phyloP scores from a whole-genome alignment of 2,888 invertebrate genomes.

The Drosophila mimica region DNA sequence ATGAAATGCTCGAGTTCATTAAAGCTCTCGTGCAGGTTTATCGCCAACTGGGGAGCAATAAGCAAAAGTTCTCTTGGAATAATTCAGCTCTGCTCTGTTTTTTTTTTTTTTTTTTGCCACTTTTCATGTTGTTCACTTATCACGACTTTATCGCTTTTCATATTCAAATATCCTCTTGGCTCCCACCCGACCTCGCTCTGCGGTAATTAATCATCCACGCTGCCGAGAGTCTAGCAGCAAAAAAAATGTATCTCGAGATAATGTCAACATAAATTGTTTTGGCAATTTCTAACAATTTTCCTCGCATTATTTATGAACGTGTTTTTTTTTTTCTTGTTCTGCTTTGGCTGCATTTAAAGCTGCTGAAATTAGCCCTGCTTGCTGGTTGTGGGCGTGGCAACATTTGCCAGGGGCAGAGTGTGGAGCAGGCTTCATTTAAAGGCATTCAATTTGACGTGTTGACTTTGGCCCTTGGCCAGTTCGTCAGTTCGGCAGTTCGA shows the following conservation, averaged over 20 bases:
- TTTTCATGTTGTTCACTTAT: conserved; percentile 53
- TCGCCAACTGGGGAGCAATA: conserved; percentile 73
- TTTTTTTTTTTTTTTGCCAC: conserved; percentile 11
- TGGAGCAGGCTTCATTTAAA: conserved; percentile 17
- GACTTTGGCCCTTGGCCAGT: conserved; percentile 69
- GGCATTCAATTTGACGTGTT: conserved; percentile 64
- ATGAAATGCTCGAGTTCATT: conserved; percentile 72
- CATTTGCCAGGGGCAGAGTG: neutral
- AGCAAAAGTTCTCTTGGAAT: conserved; percentile 43
- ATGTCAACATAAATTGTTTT: conserved; percentile 85
- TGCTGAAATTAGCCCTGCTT: conserved; percentile 56
- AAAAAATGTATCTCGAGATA: conserved; percentile 84
- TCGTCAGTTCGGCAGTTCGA: neutral
- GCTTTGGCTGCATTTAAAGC: conserved; percentile 42
- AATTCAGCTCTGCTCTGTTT: conserved; percentile 4
- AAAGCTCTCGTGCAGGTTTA: conserved; percentile 59
- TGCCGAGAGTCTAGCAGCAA: conserved; percentile 7
- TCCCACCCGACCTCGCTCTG: neutral
- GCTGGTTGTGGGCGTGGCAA: conserved; percentile 41
- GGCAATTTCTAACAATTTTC: conserved; percentile 84
- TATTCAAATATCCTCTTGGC: conserved; percentile 64
- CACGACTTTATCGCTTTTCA: conserved; percentile 70
- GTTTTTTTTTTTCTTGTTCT: conserved; percentile 31
- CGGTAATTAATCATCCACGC: conserved; percentile 72
- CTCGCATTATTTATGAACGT: conserved; percentile 80